Conservation (phyloP, 2,888 invertebrate genomes). For the Himalopsyche anomala region DNA sequence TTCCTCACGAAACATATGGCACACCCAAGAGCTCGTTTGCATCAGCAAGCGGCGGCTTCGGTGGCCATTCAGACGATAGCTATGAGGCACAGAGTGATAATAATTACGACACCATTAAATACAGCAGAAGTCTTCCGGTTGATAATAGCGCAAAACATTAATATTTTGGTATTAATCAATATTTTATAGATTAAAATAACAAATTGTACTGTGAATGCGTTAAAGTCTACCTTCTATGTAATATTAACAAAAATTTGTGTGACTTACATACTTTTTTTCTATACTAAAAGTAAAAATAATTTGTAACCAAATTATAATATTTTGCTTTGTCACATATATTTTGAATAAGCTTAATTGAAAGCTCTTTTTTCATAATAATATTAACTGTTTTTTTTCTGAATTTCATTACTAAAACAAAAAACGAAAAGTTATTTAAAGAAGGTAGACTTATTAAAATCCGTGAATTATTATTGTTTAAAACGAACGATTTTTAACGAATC, state of each 20-base stretch:
- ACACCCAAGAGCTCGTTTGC: constrained; percentile 53
- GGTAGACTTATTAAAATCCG: background rate
- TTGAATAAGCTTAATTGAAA: no score
- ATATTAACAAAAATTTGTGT: no score
- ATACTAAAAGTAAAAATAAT: no score
- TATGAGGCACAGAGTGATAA: constrained; percentile 73
- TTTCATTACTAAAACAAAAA: no score
- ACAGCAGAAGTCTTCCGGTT: constrained; percentile 72
- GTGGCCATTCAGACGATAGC: constrained; percentile 70
- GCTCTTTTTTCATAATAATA: no score
- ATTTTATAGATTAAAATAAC: background rate
- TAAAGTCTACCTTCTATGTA: background rate
- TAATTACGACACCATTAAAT: constrained; percentile 75
- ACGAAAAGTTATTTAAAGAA: no score
- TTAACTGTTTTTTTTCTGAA: no score
- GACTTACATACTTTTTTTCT: no score
- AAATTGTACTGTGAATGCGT: constrained; percentile 46
- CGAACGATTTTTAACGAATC: constrained; percentile 43
- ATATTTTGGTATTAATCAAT: constrained; percentile 14
- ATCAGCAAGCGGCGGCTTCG: constrained; percentile 67
- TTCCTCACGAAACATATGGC: constrained; percentile 67
- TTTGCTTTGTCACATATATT: no score
- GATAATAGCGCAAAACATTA: constrained; percentile 54
- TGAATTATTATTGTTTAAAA: background rate
- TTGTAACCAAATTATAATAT: no score